Evolutionary conservation across 2,113 vertebrate species (phyloP).

Genomic region (Psephotus haematonotus): DNA sequence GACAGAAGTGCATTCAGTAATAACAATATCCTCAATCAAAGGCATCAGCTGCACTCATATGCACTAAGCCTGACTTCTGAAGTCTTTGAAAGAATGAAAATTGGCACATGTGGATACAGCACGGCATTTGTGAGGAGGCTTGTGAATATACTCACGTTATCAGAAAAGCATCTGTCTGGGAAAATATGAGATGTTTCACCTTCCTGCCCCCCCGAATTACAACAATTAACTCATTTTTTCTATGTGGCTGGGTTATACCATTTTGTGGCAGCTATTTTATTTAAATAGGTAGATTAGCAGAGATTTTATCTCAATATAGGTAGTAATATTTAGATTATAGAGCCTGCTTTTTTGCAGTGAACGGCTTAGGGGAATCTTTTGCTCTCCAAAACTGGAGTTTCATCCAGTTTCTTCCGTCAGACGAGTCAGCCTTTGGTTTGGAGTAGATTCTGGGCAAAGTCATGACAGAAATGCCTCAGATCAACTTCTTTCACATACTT

Average conservation of each 20-base stretch:
- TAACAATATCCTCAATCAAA: neutral
- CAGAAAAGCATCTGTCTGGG: neutral
- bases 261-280: neutral
- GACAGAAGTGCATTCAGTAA: neutral
- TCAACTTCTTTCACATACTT: neutral
- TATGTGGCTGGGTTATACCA: fast-evolving
- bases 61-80: neutral
- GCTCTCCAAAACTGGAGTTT: neutral
- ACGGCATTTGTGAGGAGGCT: neutral
- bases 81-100: constrained; percentile 10
- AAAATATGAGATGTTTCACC: neutral
- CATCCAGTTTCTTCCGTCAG: neutral
- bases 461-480: neutral
- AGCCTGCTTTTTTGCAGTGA: neutral
- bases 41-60: neutral
- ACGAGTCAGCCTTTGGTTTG: neutral
- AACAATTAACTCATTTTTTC: neutral
- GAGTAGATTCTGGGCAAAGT: neutral
- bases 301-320: neutral
- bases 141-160: neutral
- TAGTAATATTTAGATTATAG: neutral
- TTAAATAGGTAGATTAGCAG: neutral
- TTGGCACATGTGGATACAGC: neutral
- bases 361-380: neutral
- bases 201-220: neutral